Conservation (phyloP, 2,797 vertebrate genomes). For the Poecile montanus region DNA sequence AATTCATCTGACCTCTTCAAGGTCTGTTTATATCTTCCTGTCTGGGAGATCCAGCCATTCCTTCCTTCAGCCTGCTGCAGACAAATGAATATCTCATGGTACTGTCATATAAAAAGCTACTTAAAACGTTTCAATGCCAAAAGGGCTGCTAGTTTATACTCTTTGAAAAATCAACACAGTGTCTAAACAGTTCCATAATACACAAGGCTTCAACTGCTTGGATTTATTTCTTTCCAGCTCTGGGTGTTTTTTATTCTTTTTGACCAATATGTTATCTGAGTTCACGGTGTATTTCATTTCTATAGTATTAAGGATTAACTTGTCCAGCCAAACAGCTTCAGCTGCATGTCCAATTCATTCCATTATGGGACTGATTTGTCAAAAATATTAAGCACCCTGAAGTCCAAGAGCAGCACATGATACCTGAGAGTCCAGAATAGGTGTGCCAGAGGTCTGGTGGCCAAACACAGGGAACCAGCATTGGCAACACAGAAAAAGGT, state of each 20-base stretch:
- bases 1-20: constrained; percentile 71
- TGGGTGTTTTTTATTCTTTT: background rate
- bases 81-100: constrained; percentile 67
- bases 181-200: constrained; percentile 55
- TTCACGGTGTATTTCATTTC: constrained; percentile 45
- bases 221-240: constrained; percentile 46
- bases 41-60: constrained; percentile 62
- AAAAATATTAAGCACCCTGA: background rate
- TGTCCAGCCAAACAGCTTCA: background rate
- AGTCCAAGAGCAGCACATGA: background rate
- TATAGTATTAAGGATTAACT: constrained; percentile 41
- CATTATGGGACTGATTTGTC: background rate
- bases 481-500: background rate
- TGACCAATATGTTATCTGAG: constrained; percentile 32
- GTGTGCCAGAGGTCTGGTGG: background rate
- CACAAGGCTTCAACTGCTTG: background rate
- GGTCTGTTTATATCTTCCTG: constrained; percentile 71
- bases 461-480: background rate
- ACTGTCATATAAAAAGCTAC: constrained; percentile 69
- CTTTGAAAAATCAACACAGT: constrained; percentile 63
- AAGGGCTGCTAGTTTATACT: constrained; percentile 61
- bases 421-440: background rate
- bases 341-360: background rate
- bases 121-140: constrained; percentile 67
- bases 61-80: constrained; percentile 47